Conservation (phyloP, 2,797 vertebrate species). For the Helostoma temminkii region DNA sequence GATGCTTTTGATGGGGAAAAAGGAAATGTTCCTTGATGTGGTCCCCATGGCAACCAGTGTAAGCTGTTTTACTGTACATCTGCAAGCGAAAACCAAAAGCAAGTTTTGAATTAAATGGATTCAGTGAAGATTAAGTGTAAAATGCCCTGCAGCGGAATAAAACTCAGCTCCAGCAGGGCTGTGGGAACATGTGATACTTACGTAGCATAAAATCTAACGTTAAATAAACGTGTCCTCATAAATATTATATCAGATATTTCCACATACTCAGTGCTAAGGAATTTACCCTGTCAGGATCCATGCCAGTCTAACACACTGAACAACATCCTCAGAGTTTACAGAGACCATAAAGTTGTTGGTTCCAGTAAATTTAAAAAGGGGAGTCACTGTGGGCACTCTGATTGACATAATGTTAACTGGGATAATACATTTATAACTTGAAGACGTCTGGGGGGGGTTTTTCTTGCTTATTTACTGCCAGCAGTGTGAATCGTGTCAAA, state of each 20-base stretch:
- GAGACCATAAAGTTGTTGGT: slow-evolving; percentile 12
- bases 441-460: neutral
- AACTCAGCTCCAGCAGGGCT: slow-evolving; percentile 30
- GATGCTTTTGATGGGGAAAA: slow-evolving; percentile 52
- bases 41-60: slow-evolving; percentile 34
- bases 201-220: slow-evolving; percentile 22
- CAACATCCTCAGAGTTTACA: slow-evolving; percentile 19
- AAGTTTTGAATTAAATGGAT: slow-evolving; percentile 52
- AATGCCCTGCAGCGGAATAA: slow-evolving; percentile 40
- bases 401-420: slow-evolving; percentile 23
- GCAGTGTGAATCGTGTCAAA: neutral
- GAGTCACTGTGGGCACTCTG: slow-evolving; percentile 7
- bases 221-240: slow-evolving; percentile 47
- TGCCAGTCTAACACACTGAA: slow-evolving; percentile 10
- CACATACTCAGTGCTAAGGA: slow-evolving; percentile 48
- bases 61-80: slow-evolving; percentile 38
- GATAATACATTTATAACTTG: slow-evolving; percentile 13
- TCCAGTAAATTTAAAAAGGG: slow-evolving; percentile 15
- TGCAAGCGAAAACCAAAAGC: slow-evolving; percentile 49
- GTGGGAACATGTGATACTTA: slow-evolving; percentile 37
- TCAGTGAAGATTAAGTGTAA: slow-evolving; percentile 61
- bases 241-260: slow-evolving; percentile 50
- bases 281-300: slow-evolving; percentile 35
- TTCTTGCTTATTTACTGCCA: neutral
- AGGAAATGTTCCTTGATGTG: slow-evolving; percentile 63